These are phyloP conservation scores for Aldabrachelys gigantea DNA, from an alignment of 2,113 vertebrate species.

Conservation along the genomic window DNA sequence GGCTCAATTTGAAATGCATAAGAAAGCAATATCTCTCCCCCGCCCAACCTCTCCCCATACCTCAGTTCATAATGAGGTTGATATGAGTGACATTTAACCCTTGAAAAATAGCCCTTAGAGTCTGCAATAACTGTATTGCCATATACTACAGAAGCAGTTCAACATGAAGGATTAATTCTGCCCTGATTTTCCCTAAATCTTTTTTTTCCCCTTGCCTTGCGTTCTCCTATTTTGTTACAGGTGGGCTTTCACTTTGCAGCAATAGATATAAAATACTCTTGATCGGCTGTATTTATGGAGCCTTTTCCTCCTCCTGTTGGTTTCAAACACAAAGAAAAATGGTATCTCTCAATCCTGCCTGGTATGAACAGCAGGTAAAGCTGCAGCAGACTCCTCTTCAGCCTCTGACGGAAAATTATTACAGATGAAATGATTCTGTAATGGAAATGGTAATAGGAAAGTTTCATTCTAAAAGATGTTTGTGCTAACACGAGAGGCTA, in stretches of 20 bases:
- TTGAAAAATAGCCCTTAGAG: slow-evolving; percentile 71
- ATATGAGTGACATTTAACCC: slow-evolving; percentile 84
- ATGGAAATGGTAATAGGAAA: slow-evolving; percentile 66
- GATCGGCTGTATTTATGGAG: slow-evolving; percentile 76
- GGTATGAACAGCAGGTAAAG: slow-evolving; percentile 72
- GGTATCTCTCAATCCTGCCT: slow-evolving; percentile 59
- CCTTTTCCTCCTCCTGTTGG: slow-evolving; percentile 63
- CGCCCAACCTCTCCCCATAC: slow-evolving; percentile 56
- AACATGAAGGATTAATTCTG: slow-evolving; percentile 67
- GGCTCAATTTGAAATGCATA: slow-evolving; percentile 80
- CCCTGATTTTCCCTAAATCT: slow-evolving; percentile 61
- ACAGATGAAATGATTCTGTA: slow-evolving; percentile 70
- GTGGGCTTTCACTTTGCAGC: slow-evolving; percentile 59
- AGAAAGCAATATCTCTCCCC: slow-evolving; percentile 65
- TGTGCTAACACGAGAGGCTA: slow-evolving; percentile 46
- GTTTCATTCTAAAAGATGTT: slow-evolving; percentile 59
- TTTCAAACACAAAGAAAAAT: slow-evolving; percentile 81
- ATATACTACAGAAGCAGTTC: not conserved
- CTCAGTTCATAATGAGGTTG: slow-evolving; percentile 77
- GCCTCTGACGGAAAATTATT: slow-evolving; percentile 71
- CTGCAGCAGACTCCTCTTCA: slow-evolving; percentile 59
- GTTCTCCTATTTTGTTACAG: slow-evolving; percentile 72
- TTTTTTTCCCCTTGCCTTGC: not conserved
- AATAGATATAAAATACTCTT: slow-evolving; percentile 72
- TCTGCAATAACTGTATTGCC: slow-evolving; percentile 10